Evolutionary conservation across 1,140 invertebrate genomes (phyloP), one percentile per base, ranked within the genome.

Genomic region (Gonatopus flavifemur): DNA sequence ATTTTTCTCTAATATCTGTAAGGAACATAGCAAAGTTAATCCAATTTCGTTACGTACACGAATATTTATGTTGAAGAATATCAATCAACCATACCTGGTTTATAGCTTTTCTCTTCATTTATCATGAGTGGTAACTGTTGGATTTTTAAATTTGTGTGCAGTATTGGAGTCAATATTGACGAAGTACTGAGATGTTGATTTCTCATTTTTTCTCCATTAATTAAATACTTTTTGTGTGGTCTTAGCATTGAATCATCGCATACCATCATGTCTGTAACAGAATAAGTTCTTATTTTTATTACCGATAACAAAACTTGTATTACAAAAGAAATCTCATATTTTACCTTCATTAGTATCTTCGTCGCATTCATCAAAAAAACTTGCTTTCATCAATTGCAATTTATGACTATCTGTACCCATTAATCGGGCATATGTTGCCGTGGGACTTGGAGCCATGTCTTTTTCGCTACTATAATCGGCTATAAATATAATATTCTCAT

Each of bases 311-410:
- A 13, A 13, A 6, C 10, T 32, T 13, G n/a, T 32, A 12, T 32
- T n/a, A 7, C 25, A 12, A 28, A 28, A 12, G 6, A 28, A 28
- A 28, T 12, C 25, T 7, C 12, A 7, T 7, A 28, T 28, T 6
- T 28, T 45, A 25, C 40, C 37, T 42, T 25, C 50, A 8, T 22
- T 53, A 10, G 57, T 45, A 2, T 55, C 49, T 7, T 74, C 72
- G 13, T 68, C 71, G 16, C 82, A 80, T 12, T 67, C 70, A 13
- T 76, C 72, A 64, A 87, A 87, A 61, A 94, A 85, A 2, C 88
- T 91, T 0, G 89, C 89, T 69, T 94, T 94, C 90, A 93, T 93
- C 5, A 91, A 75, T 64, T 94, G 91, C 19, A 93, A 79, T 59
- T 83, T 86, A 51, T 84, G 82, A 19, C 84, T 76, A 53, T 84